Evolutionary conservation across 2,113 vertebrate genomes (phyloP), one percentile per base, ranked within the genome.

Genomic region (Chaetodon trifascialis): DNA sequence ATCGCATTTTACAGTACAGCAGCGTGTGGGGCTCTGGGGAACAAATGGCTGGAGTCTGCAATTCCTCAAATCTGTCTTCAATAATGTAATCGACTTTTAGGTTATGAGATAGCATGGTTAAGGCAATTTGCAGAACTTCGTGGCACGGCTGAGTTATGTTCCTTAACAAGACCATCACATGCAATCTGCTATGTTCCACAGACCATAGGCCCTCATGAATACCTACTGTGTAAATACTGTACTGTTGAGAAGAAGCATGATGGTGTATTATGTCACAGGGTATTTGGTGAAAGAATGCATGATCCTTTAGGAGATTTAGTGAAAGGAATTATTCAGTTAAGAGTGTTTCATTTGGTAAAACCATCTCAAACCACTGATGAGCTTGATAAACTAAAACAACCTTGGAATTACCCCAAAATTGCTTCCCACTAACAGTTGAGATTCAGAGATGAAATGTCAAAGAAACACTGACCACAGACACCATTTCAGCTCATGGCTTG

Each of bases 1-100:
- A 94, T 95, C 89, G 23, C 74, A 72, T 94, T 93, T 94, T 93
- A 93, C 91, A 88, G 86, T 90, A 85, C 84, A 87, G 85, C 88
- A 89, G 79, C 76, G 40, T 86, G 87, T 75, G 42, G 78, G 69
- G 85, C 87, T 89, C 87, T 16, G 63, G 89, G 82, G 89, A 91
- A 56, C 86, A 74, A 90, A 86, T 72, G 88, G 74, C 73, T 79
- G 62, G 72, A 82, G 80, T 79, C 88, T 92, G 90, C 85, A 75
- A 80, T 88, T 87, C 47, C 44, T 94, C 88, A 91, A 88, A 82
- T 89, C 91, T 93, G 88, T 90, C 84, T 84, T 83, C 89, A 89
- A 93, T 95, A 94, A 95, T 88, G 73, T 80, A 89, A 89, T 93
- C 73, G 73, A 90, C 91, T 89, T 86, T 88, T 71, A 82, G 84